These are phyloP conservation scores for Gambusia yucatana DNA, from an alignment of 2,797 vertebrate species.

Conservation along the genomic window DNA sequence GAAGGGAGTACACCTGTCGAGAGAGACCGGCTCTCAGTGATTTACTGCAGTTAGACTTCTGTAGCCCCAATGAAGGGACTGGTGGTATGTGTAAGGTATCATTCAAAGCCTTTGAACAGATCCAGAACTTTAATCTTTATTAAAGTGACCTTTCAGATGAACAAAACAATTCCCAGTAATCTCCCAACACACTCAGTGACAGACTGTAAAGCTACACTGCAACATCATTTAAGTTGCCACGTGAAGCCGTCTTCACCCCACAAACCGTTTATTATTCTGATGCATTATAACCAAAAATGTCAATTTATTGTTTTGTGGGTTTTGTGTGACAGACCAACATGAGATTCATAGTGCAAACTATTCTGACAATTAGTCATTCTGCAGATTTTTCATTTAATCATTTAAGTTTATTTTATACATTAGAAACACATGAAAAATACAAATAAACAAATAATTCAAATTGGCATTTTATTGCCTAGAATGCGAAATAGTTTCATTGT, in stretches of 20 bases:
- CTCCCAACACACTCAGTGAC: constrained; percentile 17
- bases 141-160: constrained; percentile 48
- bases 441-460: too few relatives aligned
- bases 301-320: too few relatives aligned
- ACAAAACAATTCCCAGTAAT: constrained; percentile 54
- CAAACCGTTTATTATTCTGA: not conserved
- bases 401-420: too few relatives aligned
- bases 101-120: constrained; percentile 77
- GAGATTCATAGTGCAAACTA: too few relatives aligned
- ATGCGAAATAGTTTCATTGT: too few relatives aligned
- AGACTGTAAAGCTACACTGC: not conserved
- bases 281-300: not conserved
- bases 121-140: constrained; percentile 45
- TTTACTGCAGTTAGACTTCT: constrained; percentile 67
- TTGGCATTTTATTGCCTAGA: too few relatives aligned
- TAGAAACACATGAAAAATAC: too few relatives aligned
- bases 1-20: constrained; percentile 75
- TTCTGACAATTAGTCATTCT: too few relatives aligned
- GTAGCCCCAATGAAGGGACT: constrained; percentile 79
- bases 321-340: too few relatives aligned
- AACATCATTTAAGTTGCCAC: not conserved
- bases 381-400: too few relatives aligned
- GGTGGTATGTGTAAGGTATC: constrained; percentile 78
- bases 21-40: constrained; percentile 62
- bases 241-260: not conserved